These are phyloP conservation scores for Typhlichthys eigenmanni DNA, from an alignment of 2,797 vertebrate species.

Conservation along the genomic window DNA sequence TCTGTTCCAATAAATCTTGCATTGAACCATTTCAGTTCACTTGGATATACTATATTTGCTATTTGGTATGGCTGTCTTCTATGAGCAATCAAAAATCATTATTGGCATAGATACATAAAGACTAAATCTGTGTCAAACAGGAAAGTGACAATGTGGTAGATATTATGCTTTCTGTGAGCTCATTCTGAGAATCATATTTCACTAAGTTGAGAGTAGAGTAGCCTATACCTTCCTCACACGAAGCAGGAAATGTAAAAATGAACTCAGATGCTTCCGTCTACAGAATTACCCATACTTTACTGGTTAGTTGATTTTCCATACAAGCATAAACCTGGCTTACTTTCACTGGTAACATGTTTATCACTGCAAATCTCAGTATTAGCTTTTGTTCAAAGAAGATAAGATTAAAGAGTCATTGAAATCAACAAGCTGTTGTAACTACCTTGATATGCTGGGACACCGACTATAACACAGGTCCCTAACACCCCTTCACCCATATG, in stretches of 20 bases:
- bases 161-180: no score
- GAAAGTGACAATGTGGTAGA: no score
- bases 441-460: slow-evolving; percentile 29
- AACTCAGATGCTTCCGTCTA: slow-evolving; percentile 7
- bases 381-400: slow-evolving; percentile 45
- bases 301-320: slow-evolving; percentile 45
- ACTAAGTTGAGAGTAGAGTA: no score
- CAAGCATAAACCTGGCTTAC: slow-evolving; percentile 35
- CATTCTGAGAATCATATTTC: no score
- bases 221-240: slow-evolving; percentile 1
- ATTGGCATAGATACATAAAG: no score
- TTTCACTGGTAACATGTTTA: slow-evolving; percentile 38
- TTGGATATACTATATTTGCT: no score
- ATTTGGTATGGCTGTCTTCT: no score
- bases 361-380: slow-evolving; percentile 46
- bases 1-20: slow-evolving; percentile 15
- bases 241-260: slow-evolving; percentile 12
- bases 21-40: slow-evolving; percentile 4
- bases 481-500: slow-evolving; percentile 31
- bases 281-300: slow-evolving; percentile 32
- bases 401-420: slow-evolving; percentile 56
- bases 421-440: slow-evolving; percentile 56
- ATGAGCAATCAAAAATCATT: no score
- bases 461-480: slow-evolving; percentile 20
- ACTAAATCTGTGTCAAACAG: no score